Evolutionary conservation across 2,797 vertebrate species (phyloP), one percentile per base, ranked within the genome.

Genomic region (Phrynocephalus vlangalii): DNA sequence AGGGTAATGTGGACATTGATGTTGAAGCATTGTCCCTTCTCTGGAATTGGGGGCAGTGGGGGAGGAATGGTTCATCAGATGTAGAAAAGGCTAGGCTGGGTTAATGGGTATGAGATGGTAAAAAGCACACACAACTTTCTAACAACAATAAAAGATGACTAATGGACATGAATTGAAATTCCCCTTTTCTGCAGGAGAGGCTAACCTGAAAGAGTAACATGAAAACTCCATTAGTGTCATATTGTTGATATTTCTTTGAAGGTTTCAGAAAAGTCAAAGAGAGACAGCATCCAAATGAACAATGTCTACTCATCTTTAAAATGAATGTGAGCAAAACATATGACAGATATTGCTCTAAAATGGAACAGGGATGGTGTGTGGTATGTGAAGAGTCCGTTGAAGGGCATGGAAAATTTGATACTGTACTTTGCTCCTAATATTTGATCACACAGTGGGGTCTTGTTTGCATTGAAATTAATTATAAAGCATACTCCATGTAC

Each of bases 161-260:
- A 94, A 93, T 90, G 87, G 90, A 90, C 82, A 56, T 73, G 75
- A 81, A 87, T 82, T 90, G 85, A 79, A 79, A 87, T 90, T 60
- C 33, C 86, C 86, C 86, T 93, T 81, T 82, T 88, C 56, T 91
- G 26, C 82, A 92, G 89, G 89, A 92, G 88, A 93, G 85, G 38
- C 75, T 83, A 88, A 7, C 73, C 33, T 92, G 86, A 92, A 90
- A 83, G 1, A 2, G 44, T 85, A 89, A 93, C 89, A 94, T 77
- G 91, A 91, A 91, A 94, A 93, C 7, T 88, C 81, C 85, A 91
- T 93, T 95, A 92, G 84, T 83, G 72, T 78, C n/a, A 72, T 82
- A 81, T 48, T 88, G 50, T 28, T 88, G 86, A 6, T 48, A n/a
- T 18, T 86, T 90, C 87, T 81, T 81, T 38, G 1, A 11, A 92